Base-by-base conservation (phyloP, 2,888 invertebrate species). In the Bellardia bayeri region DNA sequence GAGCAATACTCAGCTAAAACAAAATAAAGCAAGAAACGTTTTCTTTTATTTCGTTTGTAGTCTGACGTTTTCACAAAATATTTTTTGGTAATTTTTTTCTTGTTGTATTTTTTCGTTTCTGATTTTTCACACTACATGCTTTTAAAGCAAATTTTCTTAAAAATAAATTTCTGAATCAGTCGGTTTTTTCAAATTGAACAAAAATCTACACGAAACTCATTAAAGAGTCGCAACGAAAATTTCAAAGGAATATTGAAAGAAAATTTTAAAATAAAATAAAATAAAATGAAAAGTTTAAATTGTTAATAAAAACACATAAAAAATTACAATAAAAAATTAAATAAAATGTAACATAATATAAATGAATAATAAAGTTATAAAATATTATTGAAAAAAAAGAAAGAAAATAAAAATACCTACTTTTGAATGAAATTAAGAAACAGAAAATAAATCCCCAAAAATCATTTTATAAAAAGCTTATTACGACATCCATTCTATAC, bases 81-180 rank as follows among this genome's bases (percentile, higher is more conserved):
- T 83, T 68, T 76, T 69, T 16, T 72, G 58, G 14, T 66, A 16
- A 14, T 16, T 69, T 51, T 69, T 2, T 69, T 51, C 63, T 2
- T 37, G 2, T 0, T 37, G 0, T 75, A 14, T 54, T 40, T 68
- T 75, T 64, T 56, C n/a, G 14, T 23, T 61, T 37, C 30, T 40
- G 40, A 58, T 37, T 72, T 86, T 80, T 81, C 61, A 86, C 84
- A n/a, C 64, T 45, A 75, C 69, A 49, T 69, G 42, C 23, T 33
- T 76, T 63, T 76, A 80, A 86, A 71, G 66, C 9, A 78, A 84
- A 72, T 84, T 88, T 88, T 83, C 72, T 71, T 78, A 58, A 81
- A 88, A 86, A 83, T 81, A 78, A 78, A 64, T 81, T 88, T 86
- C 72, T 75, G 63, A 71, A 79, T 82, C 87, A 87, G 87, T 87